Conservation (phyloP, 1,140 invertebrate genomes). For the Zaprionus ghesquierei region DNA sequence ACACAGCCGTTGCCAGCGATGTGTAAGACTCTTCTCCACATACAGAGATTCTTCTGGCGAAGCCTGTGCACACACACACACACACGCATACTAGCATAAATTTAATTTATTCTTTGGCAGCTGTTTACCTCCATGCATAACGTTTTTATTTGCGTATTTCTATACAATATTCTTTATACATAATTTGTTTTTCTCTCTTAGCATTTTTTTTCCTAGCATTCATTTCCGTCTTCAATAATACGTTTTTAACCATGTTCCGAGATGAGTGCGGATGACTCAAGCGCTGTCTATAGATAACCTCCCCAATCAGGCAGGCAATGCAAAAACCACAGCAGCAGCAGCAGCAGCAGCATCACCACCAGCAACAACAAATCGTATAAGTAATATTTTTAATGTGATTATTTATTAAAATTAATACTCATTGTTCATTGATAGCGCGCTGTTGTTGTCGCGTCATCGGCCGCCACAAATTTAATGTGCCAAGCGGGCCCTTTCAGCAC, state of each 20-base stretch:
- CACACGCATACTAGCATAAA: slow-evolving; percentile 38
- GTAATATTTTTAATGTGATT: slow-evolving; percentile 76
- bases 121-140: slow-evolving; percentile 65
- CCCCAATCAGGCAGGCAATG: slow-evolving; percentile 52
- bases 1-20: slow-evolving; percentile 33
- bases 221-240: slow-evolving; percentile 80
- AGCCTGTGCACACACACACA: background rate
- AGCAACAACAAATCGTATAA: slow-evolving; percentile 47
- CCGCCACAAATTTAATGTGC: slow-evolving; percentile 44
- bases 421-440: slow-evolving; percentile 70
- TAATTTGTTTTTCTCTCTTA: slow-evolving; percentile 32
- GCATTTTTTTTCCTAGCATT: slow-evolving; percentile 64
- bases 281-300: slow-evolving; percentile 69
- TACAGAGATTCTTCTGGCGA: slow-evolving; percentile 35
- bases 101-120: slow-evolving; percentile 76
- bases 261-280: slow-evolving; percentile 61
- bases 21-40: slow-evolving; percentile 39
- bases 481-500: slow-evolving; percentile 28
- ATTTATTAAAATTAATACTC: slow-evolving; percentile 80
- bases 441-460: slow-evolving; percentile 64
- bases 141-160: slow-evolving; percentile 68
- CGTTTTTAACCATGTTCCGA: slow-evolving; percentile 74
- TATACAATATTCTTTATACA: slow-evolving; percentile 56
- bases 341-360: background rate
- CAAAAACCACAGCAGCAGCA: slow-evolving; percentile 54